Percentiles rank a stretch among this genome's conserved stretches.
Conservation (phyloP, 2,888 invertebrate genomes). For the Drosophila birchii region DNA sequence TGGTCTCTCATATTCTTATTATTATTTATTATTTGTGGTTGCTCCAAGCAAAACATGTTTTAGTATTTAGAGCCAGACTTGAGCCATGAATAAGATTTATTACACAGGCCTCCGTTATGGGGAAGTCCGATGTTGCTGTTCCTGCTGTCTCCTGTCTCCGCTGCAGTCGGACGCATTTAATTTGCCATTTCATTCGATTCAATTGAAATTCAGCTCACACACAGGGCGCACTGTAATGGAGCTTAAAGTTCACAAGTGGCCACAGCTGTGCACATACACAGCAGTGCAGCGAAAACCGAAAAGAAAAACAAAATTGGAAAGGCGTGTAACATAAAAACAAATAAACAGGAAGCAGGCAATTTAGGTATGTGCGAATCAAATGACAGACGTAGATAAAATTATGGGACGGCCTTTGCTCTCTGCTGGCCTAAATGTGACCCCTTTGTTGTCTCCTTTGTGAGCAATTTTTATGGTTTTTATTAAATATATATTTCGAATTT, state of each 20-base stretch:
- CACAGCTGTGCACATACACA: background rate
- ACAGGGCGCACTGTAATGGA: slow-evolving; percentile 34
- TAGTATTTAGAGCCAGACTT: slow-evolving; percentile 20
- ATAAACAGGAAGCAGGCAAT: slow-evolving; percentile 48
- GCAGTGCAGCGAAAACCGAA: slow-evolving; percentile 15
- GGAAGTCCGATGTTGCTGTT: slow-evolving; percentile 55
- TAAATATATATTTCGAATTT: background rate
- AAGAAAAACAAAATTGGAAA: background rate
- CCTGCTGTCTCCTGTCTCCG: slow-evolving; percentile 56
- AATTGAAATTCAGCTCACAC: slow-evolving; percentile 65
- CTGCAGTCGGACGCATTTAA: slow-evolving; percentile 57
- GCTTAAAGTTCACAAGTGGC: slow-evolving; percentile 35
- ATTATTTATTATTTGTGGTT: background rate
- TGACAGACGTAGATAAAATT: slow-evolving; percentile 39
- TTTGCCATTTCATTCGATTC: slow-evolving; percentile 74
- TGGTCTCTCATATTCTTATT: background rate
- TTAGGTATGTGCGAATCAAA: slow-evolving; percentile 47
- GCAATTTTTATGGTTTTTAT: background rate
- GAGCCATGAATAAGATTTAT: slow-evolving; percentile 22
- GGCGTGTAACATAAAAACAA: slow-evolving; percentile 24
- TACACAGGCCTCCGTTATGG: slow-evolving; percentile 10
- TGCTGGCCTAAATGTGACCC: slow-evolving; percentile 1
- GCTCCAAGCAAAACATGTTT: background rate
- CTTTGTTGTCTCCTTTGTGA: background rate
- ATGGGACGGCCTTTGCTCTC: slow-evolving; percentile 21